Evolutionary conservation across 2,797 vertebrate genomes (phyloP), one percentile per base, ranked within the genome.

Genomic region (Sebastes nivosus): DNA sequence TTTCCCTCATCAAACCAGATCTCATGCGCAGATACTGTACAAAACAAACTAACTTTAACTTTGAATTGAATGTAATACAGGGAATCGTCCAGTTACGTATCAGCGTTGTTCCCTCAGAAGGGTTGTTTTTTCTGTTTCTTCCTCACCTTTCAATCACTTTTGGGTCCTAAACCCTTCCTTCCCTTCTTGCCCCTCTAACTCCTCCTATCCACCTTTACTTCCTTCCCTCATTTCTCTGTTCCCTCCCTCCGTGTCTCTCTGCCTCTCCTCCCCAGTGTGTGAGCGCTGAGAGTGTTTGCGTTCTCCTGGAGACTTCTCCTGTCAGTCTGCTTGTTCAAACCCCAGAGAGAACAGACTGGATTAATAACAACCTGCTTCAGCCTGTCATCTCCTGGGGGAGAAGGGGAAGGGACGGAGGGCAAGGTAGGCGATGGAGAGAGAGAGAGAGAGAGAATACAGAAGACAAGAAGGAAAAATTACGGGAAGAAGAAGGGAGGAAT

Each of bases 311-410:
- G 59, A 73, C 54, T 70, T 52, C 64, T 81, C 57, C 77, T 7
- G 80, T 85, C 75, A 75, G 63, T 72, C 27, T 25, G 69, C 78
- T 73, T 66, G 68, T 77, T 22, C 66, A 61, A 83, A 77, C 66
- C 72, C 63, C 71, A 4, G 52, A 34, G 78, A 79, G 61, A 63
- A 36, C 29, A 14, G 58, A 57, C 63, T 0, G 32, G 84, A 85
- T 83, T 79, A 83, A 89, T 87, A 77, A 81, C 67, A 82, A 80
- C 74, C 82, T 82, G 74, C 77, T 76, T 25, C 75, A 55, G 55
- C 82, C 68, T 57, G 72, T 85, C 77, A 54, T 73, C 74, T 83
- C 77, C 79, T 64, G 67, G 30, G 71, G 30, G 75, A 73, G 60
- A 30, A n/a, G 2, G 7, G 59, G 50, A 70, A 22, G 46, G 57